Percentiles rank a stretch among this genome's conserved stretches.
Conservation (phyloP, 2,888 invertebrate species). For the Orchestes rusci region DNA sequence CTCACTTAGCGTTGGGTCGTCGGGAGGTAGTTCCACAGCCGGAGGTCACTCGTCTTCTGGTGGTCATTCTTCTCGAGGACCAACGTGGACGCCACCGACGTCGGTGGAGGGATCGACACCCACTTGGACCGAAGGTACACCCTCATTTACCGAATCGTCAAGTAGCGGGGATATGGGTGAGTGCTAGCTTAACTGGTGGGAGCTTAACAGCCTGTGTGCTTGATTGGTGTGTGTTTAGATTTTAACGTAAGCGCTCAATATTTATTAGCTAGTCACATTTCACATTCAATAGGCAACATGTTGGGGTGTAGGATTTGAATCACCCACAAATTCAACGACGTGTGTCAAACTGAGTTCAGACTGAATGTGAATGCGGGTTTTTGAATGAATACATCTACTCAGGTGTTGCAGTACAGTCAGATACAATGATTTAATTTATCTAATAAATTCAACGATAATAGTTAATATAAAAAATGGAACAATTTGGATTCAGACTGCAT, state of each 20-base stretch:
- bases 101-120: slow-evolving; percentile 88
- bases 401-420: no score
- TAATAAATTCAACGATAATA: no score
- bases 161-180: slow-evolving; percentile 84
- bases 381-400: no score
- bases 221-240: slow-evolving; percentile 2
- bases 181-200: slow-evolving; percentile 35
- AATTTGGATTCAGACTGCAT: no score
- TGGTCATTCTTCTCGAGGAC: slow-evolving; percentile 48
- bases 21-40: slow-evolving; percentile 43
- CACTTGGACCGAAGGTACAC: slow-evolving; percentile 98
- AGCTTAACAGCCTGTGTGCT: slow-evolving; percentile 14
- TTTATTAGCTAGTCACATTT: no score
- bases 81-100: slow-evolving; percentile 77
- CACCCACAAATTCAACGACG: no score
- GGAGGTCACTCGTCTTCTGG: slow-evolving; percentile 46
- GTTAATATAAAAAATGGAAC: no score
- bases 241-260: background rate
- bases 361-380: no score
- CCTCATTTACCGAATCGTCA: slow-evolving; percentile 95
- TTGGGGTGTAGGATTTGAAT: no score
- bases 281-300: no score
- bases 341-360: no score
- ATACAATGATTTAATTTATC: no score
- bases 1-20: slow-evolving; percentile 57